Evolutionary conservation across 1,140 invertebrate species (phyloP), one percentile per base, ranked within the genome.

Genomic region (Caerostris extrusa): DNA sequence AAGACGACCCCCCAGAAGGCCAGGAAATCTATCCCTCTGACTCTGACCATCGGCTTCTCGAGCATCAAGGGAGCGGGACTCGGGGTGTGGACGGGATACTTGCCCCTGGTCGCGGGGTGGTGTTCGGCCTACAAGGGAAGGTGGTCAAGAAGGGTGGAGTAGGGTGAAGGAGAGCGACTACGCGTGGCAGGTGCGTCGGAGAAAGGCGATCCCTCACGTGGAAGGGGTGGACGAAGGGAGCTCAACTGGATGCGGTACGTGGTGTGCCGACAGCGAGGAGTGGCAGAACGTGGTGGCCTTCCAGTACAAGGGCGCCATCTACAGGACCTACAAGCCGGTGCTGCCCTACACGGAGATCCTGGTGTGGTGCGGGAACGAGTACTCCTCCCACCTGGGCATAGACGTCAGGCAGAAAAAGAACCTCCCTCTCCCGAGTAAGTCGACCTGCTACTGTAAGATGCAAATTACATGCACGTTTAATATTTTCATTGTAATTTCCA

Each of bases 161-260:
- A 2, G 71, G 64, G 86, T 87, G 0, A 53, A 83, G 10, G 64
- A 94, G 7, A 94, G 93, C 6, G 93, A 86, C 19, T 94, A 94
- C 60, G 85, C 93, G 7, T 93, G 93, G 93, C 64, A 64, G 58
- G 93, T 93, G 34, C 34, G 34, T 2, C 34, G 67, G 61, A 56
- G 7, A 4, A 87, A 88, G 19, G 10, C 57, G 1, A n/a, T 19
- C 8, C 60, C 93, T 83, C 61, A 57, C 19, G 64, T 94, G 55
- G 86, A 94, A 34, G 93, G 77, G 12, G 50, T 1, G 7, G 69
- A 58, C 57, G 14, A 56, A 12, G 5, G 7, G 0, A 17, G 4
- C 5, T 94, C n/a, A 97, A 97, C 95, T 97, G 97, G 97, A 96
- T 97, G 96, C 96, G 97, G 5, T 97, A 96, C 94, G 96, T 97